phyloP scores from a whole-genome alignment of 2,888 invertebrate species.

The Chaetoderma sp. region DNA sequence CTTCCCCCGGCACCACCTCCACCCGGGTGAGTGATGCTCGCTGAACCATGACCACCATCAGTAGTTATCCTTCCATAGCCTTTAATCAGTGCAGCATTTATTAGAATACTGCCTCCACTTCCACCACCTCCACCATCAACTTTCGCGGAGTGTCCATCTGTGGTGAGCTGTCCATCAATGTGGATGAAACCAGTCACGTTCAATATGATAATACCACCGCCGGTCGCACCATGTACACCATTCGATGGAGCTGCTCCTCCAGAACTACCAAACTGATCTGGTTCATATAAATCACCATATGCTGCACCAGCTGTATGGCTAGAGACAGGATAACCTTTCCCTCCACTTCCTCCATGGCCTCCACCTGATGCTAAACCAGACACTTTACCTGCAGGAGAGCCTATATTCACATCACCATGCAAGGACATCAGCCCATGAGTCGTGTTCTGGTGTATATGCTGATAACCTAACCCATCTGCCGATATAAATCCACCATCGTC shows the following conservation, averaged over 20 bases:
- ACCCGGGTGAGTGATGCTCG: slow-evolving; percentile 25
- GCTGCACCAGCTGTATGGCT: slow-evolving; percentile 41
- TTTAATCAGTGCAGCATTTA: slow-evolving; percentile 46
- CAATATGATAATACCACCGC: slow-evolving; percentile 53
- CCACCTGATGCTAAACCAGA: slow-evolving; percentile 38
- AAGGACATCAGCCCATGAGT: slow-evolving; percentile 42
- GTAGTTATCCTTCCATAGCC: slow-evolving; percentile 52
- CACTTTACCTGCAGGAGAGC: slow-evolving; percentile 31
- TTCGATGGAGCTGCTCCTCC: slow-evolving; percentile 37
- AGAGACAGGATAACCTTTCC: slow-evolving; percentile 32
- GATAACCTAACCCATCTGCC: slow-evolving; percentile 51
- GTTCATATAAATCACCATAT: slow-evolving; percentile 55
- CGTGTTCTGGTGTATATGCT: slow-evolving; percentile 36
- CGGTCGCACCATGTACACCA: slow-evolving; percentile 11
- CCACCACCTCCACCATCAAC: slow-evolving; percentile 46
- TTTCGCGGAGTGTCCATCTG: slow-evolving; percentile 41
- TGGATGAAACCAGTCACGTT: slow-evolving; percentile 51
- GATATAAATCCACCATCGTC: slow-evolving; percentile 50
- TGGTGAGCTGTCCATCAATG: slow-evolving; percentile 52
- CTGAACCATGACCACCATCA: slow-evolving; percentile 47
- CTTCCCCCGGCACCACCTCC: slow-evolving; percentile 57
- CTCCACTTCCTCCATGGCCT: slow-evolving; percentile 52
- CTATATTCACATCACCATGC: slow-evolving; percentile 50
- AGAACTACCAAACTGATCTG: slow-evolving; percentile 48
- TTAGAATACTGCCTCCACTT: slow-evolving; percentile 55